These are phyloP conservation scores for Drosophila auraria DNA, from an alignment of 1,140 invertebrate species.

Conservation along the genomic window DNA sequence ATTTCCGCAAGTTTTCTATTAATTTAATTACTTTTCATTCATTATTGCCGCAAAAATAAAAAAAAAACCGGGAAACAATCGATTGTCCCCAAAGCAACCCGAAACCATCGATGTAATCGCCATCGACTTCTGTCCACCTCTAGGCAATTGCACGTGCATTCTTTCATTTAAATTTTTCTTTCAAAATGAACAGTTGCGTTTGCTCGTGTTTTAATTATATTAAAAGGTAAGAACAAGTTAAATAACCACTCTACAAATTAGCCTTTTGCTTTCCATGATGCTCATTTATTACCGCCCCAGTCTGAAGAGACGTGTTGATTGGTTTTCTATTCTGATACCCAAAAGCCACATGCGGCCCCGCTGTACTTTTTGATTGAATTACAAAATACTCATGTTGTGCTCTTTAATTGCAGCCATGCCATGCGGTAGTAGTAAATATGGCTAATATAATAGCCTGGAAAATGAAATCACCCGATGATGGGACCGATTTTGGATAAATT, in stretches of 20 bases:
- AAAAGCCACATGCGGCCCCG: slow-evolving; percentile 13
- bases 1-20: too few species aligned
- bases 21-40: too few species aligned
- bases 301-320: slow-evolving; percentile 80
- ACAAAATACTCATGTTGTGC: slow-evolving; percentile 6
- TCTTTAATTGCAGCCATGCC: slow-evolving; percentile 20
- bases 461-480: neutral
- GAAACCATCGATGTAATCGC: too few species aligned
- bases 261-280: slow-evolving; percentile 89
- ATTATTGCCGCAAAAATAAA: too few species aligned
- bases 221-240: slow-evolving; percentile 12
- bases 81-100: too few species aligned
- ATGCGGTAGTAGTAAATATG: neutral
- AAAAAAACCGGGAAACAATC: too few species aligned
- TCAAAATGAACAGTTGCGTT: slow-evolving; percentile 15
- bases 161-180: slow-evolving; percentile 20
- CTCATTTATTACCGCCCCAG: slow-evolving; percentile 66
- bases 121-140: too few species aligned
- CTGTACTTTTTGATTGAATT: neutral
- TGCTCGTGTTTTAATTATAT: neutral
- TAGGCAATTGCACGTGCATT: slow-evolving; percentile 11
- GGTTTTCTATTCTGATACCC: slow-evolving; percentile 63
- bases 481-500: slow-evolving; percentile 8
- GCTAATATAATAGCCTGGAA: neutral
- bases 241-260: slow-evolving; percentile 78